phyloP scores from a whole-genome alignment of 2,113 vertebrate species.

The Manacus vitellinus region DNA sequence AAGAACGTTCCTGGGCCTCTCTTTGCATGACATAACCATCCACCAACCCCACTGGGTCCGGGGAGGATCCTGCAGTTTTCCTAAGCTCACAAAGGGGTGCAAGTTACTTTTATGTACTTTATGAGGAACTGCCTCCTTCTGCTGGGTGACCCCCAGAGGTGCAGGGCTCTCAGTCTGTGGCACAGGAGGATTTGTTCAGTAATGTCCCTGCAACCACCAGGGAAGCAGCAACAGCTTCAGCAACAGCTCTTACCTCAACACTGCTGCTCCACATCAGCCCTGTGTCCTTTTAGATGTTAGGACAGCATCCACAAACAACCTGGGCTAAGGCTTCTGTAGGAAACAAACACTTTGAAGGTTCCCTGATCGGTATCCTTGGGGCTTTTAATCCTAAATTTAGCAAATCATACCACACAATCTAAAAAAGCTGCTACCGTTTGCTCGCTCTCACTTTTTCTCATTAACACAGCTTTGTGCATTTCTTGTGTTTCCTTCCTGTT shows the following conservation, averaged over 20 bases:
- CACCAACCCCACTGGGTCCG: rapidly evolving
- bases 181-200: neutral
- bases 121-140: neutral
- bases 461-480: neutral
- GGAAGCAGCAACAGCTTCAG: neutral
- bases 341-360: neutral
- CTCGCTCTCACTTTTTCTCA: neutral
- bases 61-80: neutral
- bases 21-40: neutral
- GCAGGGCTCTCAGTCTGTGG: neutral
- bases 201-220: neutral
- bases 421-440: neutral
- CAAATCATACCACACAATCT: neutral
- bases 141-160: neutral
- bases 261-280: neutral
- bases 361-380: too few relatives aligned
- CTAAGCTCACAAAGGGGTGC: rapidly evolving
- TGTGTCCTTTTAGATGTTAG: rapidly evolving
- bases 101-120: rapidly evolving
- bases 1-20: rapidly evolving
- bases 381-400: neutral
- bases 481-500: neutral
- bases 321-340: neutral
- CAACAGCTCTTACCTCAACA: neutral
- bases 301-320: neutral